Evolutionary conservation across 2,888 invertebrate genomes (phyloP).

Genomic region (Thymelicus sylvestris): DNA sequence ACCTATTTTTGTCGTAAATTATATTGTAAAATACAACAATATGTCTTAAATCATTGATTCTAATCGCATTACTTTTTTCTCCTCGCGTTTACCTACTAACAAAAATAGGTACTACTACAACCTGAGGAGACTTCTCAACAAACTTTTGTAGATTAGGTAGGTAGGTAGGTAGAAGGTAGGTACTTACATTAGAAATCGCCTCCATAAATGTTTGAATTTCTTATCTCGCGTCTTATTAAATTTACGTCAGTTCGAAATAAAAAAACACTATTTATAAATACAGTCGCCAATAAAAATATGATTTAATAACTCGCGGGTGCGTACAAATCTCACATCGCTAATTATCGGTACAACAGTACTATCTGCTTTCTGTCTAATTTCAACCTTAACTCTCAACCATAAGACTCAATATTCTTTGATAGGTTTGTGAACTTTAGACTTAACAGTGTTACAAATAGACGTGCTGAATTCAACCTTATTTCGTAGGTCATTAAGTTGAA

Average conservation of each 20-base stretch:
- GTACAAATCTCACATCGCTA: slow-evolving; percentile 36
- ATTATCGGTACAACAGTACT: slow-evolving; percentile 35
- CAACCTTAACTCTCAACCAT: neutral
- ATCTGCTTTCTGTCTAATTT: neutral
- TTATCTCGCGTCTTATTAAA: slow-evolving; percentile 24
- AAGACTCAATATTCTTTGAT: slow-evolving; percentile 4
- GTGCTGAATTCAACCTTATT: slow-evolving; percentile 8
- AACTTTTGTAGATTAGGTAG: no score
- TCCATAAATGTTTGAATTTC: neutral
- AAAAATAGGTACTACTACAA: no score
- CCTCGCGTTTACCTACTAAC: no score
- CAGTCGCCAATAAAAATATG: slow-evolving; percentile 38
- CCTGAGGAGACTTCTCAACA: no score
- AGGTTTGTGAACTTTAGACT: slow-evolving; percentile 1
- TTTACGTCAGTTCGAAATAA: slow-evolving; percentile 29
- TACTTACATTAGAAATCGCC: neutral
- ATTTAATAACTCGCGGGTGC: slow-evolving; percentile 36
- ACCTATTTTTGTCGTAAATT: no score
- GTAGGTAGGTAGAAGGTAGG: neutral
- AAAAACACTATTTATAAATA: slow-evolving; percentile 36
- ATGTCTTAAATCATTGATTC: no score
- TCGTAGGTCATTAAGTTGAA: neutral
- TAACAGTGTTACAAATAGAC: neutral
- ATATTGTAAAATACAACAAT: no score
- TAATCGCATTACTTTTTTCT: no score